A percentile compares a stretch with the other conserved stretches of the same genome.
Evolutionary conservation across 2,797 vertebrate genomes (phyloP).

Genomic region (Macrochelys suwanniensis): DNA sequence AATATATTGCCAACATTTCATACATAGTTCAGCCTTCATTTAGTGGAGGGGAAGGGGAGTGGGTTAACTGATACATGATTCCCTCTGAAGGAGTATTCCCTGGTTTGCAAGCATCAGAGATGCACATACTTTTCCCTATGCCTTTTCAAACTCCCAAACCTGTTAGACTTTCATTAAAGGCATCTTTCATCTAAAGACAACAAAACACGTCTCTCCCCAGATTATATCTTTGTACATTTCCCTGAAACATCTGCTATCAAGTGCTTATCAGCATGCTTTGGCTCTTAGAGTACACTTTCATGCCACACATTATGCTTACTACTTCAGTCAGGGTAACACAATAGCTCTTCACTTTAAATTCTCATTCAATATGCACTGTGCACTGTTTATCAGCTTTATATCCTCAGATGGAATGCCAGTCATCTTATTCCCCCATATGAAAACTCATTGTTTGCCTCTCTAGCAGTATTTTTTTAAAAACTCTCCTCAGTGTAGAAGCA

Average conservation of each 20-base stretch:
- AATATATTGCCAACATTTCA: neutral
- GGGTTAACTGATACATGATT: neutral
- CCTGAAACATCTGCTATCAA: neutral
- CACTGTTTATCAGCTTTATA: neutral
- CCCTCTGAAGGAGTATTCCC: neutral
- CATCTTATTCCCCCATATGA: neutral
- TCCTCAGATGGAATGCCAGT: neutral
- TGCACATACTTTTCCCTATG: neutral
- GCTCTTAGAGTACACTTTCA: neutral
- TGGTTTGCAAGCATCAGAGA: neutral
- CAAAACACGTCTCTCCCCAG: neutral
- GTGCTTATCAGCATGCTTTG: neutral
- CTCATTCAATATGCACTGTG: neutral
- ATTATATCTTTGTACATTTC: neutral
- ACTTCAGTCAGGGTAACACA: neutral
- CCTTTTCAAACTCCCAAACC: neutral
- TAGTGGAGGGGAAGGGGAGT: neutral
- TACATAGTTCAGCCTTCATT: neutral
- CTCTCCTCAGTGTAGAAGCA: neutral
- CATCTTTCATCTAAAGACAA: neutral
- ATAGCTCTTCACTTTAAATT: neutral
- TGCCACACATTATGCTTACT: neutral
- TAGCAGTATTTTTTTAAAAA: neutral
- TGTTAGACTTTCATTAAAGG: neutral
- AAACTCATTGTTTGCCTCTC: conserved; percentile 9